phyloP scores from a whole-genome alignment of 2,888 invertebrate genomes.

The Drosophila meridiana region DNA sequence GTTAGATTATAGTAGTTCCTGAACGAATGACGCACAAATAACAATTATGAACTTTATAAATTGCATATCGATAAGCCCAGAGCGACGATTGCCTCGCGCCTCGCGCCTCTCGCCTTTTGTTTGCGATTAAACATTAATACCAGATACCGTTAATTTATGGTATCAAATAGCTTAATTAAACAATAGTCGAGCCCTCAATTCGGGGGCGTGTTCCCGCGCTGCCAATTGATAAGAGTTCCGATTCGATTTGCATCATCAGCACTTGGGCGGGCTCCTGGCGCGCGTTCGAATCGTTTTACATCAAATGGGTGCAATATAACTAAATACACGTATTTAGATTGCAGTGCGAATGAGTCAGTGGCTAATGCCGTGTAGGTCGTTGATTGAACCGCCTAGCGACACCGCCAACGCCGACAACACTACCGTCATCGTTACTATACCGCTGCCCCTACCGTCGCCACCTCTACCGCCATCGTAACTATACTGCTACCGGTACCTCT shows the following conservation, averaged over 20 bases:
- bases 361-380: constrained; percentile 20
- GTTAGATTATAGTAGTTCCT: background rate
- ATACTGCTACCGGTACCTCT: too few relatives aligned
- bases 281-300: background rate
- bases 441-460: background rate
- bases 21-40: constrained; percentile 22
- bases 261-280: background rate
- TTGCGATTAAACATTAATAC: constrained; percentile 41
- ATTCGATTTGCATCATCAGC: background rate
- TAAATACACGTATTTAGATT: background rate
- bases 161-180: constrained; percentile 68
- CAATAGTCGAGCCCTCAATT: constrained; percentile 34
- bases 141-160: constrained; percentile 53
- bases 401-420: constrained; percentile 7
- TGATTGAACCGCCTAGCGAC: constrained; percentile 55
- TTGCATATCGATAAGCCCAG: constrained; percentile 12
- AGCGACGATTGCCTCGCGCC: background rate
- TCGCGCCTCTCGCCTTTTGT: constrained; percentile 17
- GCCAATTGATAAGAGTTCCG: constrained; percentile 27
- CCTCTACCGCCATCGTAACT: background rate
- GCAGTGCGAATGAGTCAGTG: constrained; percentile 35
- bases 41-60: constrained; percentile 14
- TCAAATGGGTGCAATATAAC: background rate
- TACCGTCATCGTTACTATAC: too few relatives aligned
- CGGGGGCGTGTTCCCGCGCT: constrained; percentile 2